These are phyloP conservation scores for Timandra comae DNA, from an alignment of 2,888 invertebrate species.

Conservation along the genomic window DNA sequence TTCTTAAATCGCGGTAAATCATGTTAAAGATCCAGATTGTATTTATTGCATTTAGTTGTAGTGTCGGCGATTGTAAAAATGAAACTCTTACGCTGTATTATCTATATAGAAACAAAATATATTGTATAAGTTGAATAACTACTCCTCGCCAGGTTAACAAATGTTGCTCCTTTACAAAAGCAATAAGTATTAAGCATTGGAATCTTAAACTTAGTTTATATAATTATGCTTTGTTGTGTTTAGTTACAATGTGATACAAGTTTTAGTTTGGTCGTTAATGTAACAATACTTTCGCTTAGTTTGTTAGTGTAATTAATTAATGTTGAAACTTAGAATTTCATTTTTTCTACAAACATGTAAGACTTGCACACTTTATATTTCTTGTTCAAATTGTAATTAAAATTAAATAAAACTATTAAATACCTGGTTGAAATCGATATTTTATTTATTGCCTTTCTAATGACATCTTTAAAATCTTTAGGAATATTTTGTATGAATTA, in stretches of 20 bases:
- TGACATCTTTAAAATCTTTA: too few relatives aligned
- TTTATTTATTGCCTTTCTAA: slow-evolving; percentile 15
- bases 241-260: slow-evolving; percentile 70
- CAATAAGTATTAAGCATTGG: slow-evolving; percentile 57
- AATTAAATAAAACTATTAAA: slow-evolving; percentile 48
- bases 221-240: slow-evolving; percentile 52
- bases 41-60: slow-evolving; percentile 74
- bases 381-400: slow-evolving; percentile 63
- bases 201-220: slow-evolving; percentile 48
- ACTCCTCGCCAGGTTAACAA: slow-evolving; percentile 39
- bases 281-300: slow-evolving; percentile 34
- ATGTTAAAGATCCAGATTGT: slow-evolving; percentile 41
- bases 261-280: slow-evolving; percentile 53
- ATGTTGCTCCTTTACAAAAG: slow-evolving; percentile 38
- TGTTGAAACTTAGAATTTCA: slow-evolving; percentile 48
- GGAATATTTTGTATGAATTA: too few relatives aligned
- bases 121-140: slow-evolving; percentile 44
- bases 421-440: slow-evolving; percentile 50
- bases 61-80: slow-evolving; percentile 60
- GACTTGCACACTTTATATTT: slow-evolving; percentile 62
- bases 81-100: slow-evolving; percentile 35
- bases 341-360: slow-evolving; percentile 66
- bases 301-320: slow-evolving; percentile 30
- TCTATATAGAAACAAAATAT: slow-evolving; percentile 50
- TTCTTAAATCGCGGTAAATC: slow-evolving; percentile 73